A percentile compares a stretch with the other conserved stretches of the same genome.
These are phyloP conservation scores for Lycopodina hypogea DNA, from an alignment of 37 sponge, comb jelly and placozoan genomes.

Conservation along the genomic window DNA sequence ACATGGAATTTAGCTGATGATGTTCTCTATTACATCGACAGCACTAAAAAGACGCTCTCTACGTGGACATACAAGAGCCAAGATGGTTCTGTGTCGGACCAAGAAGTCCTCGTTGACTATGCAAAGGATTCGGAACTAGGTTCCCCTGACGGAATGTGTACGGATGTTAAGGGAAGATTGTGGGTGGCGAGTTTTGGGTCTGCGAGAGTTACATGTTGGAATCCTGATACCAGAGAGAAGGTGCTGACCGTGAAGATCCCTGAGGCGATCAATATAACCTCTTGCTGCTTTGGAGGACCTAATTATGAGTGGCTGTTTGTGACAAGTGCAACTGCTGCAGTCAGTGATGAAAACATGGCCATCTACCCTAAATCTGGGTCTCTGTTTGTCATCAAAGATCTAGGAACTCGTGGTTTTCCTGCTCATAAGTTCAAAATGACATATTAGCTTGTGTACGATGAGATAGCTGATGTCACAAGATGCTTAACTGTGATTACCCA, in stretches of 20 bases:
- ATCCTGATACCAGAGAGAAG: slow-evolving; percentile 33
- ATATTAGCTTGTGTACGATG: no score
- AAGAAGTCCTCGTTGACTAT: slow-evolving; percentile 26
- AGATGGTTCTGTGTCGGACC: slow-evolving; percentile 27
- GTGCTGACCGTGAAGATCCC: slow-evolving; percentile 29
- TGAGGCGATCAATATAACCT: slow-evolving; percentile 26
- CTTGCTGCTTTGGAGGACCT: slow-evolving; percentile 72
- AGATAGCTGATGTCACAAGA: no score
- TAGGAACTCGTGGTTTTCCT: slow-evolving; percentile 36
- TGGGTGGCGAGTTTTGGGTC: slow-evolving; percentile 45
- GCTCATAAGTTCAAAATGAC: slow-evolving; percentile 27
- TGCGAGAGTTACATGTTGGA: slow-evolving; percentile 41
- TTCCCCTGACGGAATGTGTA: slow-evolving; percentile 54
- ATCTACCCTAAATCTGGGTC: slow-evolving; percentile 43
- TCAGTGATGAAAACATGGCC: not conserved
- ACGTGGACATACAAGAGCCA: slow-evolving; percentile 35
- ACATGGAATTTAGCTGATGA: slow-evolving; percentile 51
- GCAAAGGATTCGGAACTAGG: slow-evolving; percentile 15
- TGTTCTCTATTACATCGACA: slow-evolving; percentile 60
- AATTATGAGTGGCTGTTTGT: slow-evolving; percentile 48
- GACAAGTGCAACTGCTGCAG: slow-evolving; percentile 26
- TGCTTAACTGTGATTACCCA: no score
- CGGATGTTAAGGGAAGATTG: slow-evolving; percentile 30
- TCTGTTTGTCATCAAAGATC: slow-evolving; percentile 47
- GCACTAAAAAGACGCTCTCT: slow-evolving; percentile 22